Evolutionary conservation across 2,888 invertebrate species (phyloP), one percentile per base, ranked within the genome.

Genomic region (Zootermopsis nevadensis): DNA sequence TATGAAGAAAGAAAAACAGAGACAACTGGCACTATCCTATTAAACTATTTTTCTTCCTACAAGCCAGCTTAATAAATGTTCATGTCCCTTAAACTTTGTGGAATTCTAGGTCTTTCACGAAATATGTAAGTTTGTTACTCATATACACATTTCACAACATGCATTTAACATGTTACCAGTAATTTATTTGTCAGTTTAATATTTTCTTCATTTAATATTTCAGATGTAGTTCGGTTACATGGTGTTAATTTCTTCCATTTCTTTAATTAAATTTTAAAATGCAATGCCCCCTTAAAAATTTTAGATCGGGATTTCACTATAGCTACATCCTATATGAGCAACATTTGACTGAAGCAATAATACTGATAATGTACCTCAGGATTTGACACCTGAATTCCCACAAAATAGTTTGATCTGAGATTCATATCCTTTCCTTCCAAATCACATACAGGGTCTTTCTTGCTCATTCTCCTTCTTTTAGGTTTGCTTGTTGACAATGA

Each of bases 401-500:
- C 81, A 74, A 81, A 81, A 33, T 81, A 81, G 35, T 81, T 81
- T 81, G 81, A 74, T n/a, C 74, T 48, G 19, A 69, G 67, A 24
- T 74, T 53, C 81, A 81, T 81, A 27, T 55, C 42, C 22, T 48
- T 35, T 30, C 31, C 48, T 60, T 60, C n/a, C 6, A 10, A 15
- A 33, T 69, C 33, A 27, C 30, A 10, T 66, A 33, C 33, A 33
- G 8, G 15, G 31, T 48, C 15, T 74, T 33, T 81, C 31, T 55
- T 53, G 31, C 8, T 74, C 53, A n/a, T 53, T 74, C 53, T 81
- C 15, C 53, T 30, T 35, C 53, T 31, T 31, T 33, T 69, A 35
- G 24, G 24, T 12, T 33, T 81, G n/a, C 27, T 60, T 60, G n/a
- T 35, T 24, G n/a, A n/a, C 4, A 3, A 7, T 38, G 30, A 24